A percentile compares a stretch with the other conserved stretches of the same genome.
Evolutionary conservation across 2,888 invertebrate genomes (phyloP).

Genomic region (Caenorhabditis sulstoni): DNA sequence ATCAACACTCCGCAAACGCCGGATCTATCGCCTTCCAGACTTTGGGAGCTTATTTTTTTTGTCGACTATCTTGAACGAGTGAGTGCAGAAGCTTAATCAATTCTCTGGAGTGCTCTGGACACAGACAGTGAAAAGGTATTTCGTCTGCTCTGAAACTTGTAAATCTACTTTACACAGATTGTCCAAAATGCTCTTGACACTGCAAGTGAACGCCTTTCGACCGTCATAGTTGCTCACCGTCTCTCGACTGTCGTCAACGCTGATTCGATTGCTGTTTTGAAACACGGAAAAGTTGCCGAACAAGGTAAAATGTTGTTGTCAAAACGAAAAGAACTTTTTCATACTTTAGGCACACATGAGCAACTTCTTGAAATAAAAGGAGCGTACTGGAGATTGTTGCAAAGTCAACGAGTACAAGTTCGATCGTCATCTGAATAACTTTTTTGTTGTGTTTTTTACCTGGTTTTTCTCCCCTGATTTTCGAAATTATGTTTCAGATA

Average conservation of each 20-base stretch:
- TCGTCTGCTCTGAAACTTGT: not conserved
- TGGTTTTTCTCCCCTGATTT: not conserved
- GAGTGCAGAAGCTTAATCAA: too few species aligned
- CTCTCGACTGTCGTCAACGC: slow-evolving; percentile 83
- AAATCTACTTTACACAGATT: slow-evolving; percentile 83
- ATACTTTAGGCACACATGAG: slow-evolving; percentile 34
- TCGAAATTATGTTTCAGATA: too few species aligned
- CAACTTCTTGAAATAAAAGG: slow-evolving; percentile 20
- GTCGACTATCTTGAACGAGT: slow-evolving; percentile 82
- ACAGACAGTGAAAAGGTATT: slow-evolving; percentile 69
- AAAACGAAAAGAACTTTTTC: too few species aligned
- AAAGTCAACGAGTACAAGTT: slow-evolving; percentile 30
- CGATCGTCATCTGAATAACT: not conserved
- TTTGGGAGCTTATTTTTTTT: slow-evolving; percentile 72
- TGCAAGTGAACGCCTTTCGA: slow-evolving; percentile 81
- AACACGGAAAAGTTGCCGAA: slow-evolving; percentile 75
- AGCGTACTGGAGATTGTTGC: slow-evolving; percentile 28
- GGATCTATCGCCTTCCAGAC: slow-evolving; percentile 52
- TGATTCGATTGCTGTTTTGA: slow-evolving; percentile 82
- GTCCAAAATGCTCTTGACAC: slow-evolving; percentile 83
- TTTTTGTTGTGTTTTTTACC: not conserved
- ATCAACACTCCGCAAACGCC: slow-evolving; percentile 40
- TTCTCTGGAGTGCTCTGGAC: slow-evolving; percentile 70
- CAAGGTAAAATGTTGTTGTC: slow-evolving; percentile 21
- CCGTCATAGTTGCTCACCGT: slow-evolving; percentile 82